Conservation (phyloP, 64 coral and sea anemone species). For the Orbicella faveolata region DNA sequence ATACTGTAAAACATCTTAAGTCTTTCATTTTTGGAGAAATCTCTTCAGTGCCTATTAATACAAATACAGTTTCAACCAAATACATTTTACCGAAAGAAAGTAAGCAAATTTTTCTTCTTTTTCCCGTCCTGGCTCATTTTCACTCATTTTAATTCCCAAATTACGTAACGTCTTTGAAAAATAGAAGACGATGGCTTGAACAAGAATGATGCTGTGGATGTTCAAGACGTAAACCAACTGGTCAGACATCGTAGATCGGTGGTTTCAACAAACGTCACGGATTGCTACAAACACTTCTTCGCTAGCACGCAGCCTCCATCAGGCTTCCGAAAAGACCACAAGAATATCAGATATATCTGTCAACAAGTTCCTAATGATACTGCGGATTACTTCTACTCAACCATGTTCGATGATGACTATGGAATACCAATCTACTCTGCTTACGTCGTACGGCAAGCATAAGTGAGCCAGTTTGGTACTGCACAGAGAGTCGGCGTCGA, state of each 20-base stretch:
- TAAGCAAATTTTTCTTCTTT: too few species aligned
- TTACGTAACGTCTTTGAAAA: not conserved
- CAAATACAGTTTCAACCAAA: too few species aligned
- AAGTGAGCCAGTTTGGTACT: not conserved
- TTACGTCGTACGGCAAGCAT: not conserved
- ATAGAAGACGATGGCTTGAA: not conserved
- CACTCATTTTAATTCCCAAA: too few species aligned
- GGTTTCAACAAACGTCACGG: not conserved
- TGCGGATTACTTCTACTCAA: slow-evolving; percentile 4
- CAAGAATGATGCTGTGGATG: not conserved
- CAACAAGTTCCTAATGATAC: slow-evolving; percentile 23
- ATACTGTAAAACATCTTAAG: too few species aligned
- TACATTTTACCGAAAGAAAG: too few species aligned
- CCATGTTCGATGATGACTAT: slow-evolving; percentile 25
- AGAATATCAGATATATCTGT: slow-evolving; percentile 25
- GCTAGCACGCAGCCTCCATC: not conserved
- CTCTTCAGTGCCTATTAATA: too few species aligned
- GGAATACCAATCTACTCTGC: slow-evolving; percentile 34
- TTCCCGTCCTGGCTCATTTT: too few species aligned
- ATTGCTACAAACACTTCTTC: not conserved
- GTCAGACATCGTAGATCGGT: slow-evolving; percentile 5
- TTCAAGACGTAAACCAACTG: not conserved
- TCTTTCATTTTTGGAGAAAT: too few species aligned
- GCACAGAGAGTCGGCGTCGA: not conserved
- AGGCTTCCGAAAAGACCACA: not conserved